Conservation (phyloP, 2,888 invertebrate genomes). For the Stenotaenia linearis region DNA sequence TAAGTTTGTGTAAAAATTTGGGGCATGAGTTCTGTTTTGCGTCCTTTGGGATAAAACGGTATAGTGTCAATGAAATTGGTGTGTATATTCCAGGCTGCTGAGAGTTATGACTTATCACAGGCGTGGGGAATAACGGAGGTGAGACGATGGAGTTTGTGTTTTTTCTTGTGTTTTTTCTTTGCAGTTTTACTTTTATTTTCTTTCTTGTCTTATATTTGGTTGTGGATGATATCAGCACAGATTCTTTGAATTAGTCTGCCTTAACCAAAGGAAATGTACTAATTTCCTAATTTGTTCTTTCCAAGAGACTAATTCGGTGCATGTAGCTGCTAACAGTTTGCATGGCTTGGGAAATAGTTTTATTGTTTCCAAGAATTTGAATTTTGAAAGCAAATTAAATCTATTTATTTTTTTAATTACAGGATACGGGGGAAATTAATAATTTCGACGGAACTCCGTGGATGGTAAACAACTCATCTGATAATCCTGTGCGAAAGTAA, state of each 20-base stretch:
- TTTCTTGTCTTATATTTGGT: background rate
- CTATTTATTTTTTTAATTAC: background rate
- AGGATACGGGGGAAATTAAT: slow-evolving; percentile 38
- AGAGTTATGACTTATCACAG: slow-evolving; percentile 41
- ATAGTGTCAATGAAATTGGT: slow-evolving; percentile 19
- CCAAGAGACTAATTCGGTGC: background rate
- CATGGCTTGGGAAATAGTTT: background rate
- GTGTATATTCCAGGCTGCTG: slow-evolving; percentile 39
- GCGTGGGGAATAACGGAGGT: slow-evolving; percentile 43
- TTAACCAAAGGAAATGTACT: background rate
- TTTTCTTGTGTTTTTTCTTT: background rate
- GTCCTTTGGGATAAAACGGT: background rate
- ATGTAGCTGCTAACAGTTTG: background rate
- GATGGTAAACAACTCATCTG: slow-evolving; percentile 42
- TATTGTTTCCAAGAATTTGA: background rate
- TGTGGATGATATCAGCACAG: background rate
- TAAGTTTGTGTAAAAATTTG: background rate
- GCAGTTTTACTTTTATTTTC: background rate
- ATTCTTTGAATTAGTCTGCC: background rate
- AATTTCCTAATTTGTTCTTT: background rate
- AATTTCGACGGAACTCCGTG: slow-evolving; percentile 41
- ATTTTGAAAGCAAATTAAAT: no score
- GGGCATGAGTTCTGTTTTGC: slow-evolving; percentile 21
- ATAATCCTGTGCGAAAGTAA: slow-evolving; percentile 43
- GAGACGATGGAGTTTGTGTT: slow-evolving; percentile 31